Conservation (phyloP, 1,140 invertebrate genomes). For the Ips nitidus region DNA sequence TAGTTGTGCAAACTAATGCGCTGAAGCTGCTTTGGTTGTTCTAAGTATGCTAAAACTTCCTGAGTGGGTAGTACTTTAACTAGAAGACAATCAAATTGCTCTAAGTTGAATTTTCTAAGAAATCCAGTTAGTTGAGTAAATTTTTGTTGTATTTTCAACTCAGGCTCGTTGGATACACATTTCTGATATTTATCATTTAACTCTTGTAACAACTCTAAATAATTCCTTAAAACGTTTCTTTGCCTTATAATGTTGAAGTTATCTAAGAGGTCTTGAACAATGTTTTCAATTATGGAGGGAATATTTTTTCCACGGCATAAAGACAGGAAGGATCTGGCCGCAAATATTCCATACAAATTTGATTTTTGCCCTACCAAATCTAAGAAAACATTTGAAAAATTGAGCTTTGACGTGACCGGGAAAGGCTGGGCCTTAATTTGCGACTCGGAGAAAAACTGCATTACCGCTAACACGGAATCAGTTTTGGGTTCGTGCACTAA, state of each 20-base stretch:
- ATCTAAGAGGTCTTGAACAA: slow-evolving; percentile 26
- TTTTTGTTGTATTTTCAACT: slow-evolving; percentile 3
- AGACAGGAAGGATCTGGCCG: slow-evolving; percentile 30
- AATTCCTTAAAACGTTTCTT: slow-evolving; percentile 33
- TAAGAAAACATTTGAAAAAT: slow-evolving; percentile 34
- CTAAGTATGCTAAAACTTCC: slow-evolving; percentile 1
- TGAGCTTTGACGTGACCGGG: neutral
- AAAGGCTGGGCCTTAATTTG: slow-evolving; percentile 29
- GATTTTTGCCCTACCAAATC: slow-evolving; percentile 32
- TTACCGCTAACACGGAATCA: slow-evolving; percentile 34
- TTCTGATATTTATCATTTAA: slow-evolving; percentile 32
- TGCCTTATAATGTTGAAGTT: slow-evolving; percentile 29
- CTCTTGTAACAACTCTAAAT: slow-evolving; percentile 32
- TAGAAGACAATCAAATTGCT: slow-evolving; percentile 28
- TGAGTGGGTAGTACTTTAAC: slow-evolving; percentile 21
- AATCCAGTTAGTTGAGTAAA: neutral
- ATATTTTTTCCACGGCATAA: slow-evolving; percentile 32
- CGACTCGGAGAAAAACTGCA: slow-evolving; percentile 40
- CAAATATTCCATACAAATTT: slow-evolving; percentile 38
- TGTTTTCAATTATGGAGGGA: slow-evolving; percentile 21
- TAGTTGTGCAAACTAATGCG: slow-evolving; percentile 32
- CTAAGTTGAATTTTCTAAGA: neutral
- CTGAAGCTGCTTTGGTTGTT: neutral
- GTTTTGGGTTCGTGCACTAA: slow-evolving; percentile 15
- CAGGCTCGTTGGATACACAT: neutral